Evolutionary conservation across 2,888 invertebrate genomes (phyloP).

Genomic region (Chaitophorus viminalis): DNA sequence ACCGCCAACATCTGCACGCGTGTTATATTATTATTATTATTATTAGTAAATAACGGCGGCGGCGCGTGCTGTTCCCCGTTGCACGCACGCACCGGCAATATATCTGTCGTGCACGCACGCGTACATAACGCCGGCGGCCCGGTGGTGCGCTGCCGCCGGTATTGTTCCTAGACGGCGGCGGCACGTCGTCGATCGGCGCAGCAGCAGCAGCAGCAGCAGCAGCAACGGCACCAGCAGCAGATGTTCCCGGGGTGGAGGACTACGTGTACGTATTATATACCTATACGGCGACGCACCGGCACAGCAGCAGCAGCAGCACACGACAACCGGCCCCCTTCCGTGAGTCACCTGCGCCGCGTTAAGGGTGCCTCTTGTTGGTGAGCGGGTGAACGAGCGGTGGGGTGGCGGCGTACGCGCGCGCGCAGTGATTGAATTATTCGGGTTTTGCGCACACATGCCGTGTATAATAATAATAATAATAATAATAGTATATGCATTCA

Average conservation of each 20-base stretch:
- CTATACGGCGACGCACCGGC: background rate
- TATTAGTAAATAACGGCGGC: conserved; percentile 32
- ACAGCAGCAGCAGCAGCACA: conserved; percentile 11
- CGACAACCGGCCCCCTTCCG: background rate
- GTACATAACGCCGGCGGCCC: background rate
- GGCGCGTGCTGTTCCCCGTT: conserved; percentile 1
- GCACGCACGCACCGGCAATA: background rate
- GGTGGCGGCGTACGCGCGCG: background rate
- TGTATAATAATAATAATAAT: no score
- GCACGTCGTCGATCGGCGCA: background rate
- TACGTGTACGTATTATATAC: background rate
- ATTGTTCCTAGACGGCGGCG: conserved; percentile 14
- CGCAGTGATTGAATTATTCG: conserved; percentile 37
- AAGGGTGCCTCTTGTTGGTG: background rate
- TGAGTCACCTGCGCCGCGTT: conserved; percentile 6
- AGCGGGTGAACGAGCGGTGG: background rate
- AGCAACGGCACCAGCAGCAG: background rate
- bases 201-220: conserved; percentile 2
- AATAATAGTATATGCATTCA: no score
- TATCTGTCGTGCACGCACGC: background rate
- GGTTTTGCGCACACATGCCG: background rate
- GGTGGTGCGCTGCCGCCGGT: conserved; percentile 8
- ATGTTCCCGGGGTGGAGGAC: background rate
- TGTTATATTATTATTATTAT: conserved; percentile 44
- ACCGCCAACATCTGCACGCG: conserved; percentile 15